Evolutionary conservation across 2,888 invertebrate genomes (phyloP).

Genomic region (Hypsopygia costalis): DNA sequence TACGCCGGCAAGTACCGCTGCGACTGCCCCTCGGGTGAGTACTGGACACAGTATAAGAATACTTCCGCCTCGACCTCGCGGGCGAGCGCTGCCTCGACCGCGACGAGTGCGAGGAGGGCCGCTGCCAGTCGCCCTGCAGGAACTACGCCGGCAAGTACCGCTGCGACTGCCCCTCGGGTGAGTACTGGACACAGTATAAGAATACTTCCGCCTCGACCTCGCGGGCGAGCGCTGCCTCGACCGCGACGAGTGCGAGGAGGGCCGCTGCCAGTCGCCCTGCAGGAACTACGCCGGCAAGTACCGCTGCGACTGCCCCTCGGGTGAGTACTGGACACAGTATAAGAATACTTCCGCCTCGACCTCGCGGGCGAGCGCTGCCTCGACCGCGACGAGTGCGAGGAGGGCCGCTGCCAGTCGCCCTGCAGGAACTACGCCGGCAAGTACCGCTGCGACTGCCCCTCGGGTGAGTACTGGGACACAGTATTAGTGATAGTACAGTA

Average conservation of each 20-base stretch:
- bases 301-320: conserved; percentile 88
- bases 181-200: too few relatives aligned
- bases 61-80: conserved; percentile 84
- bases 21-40: conserved; percentile 84
- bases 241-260: conserved; percentile 89
- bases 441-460: conserved; percentile 88
- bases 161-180: conserved; percentile 87
- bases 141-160: conserved; percentile 86
- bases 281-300: conserved; percentile 86
- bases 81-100: conserved; percentile 88
- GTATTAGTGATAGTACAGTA: too few relatives aligned
- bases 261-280: conserved; percentile 88
- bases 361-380: conserved; percentile 84
- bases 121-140: conserved; percentile 88
- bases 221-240: conserved; percentile 86
- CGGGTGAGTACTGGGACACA: conserved; percentile 64
- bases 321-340: too few relatives aligned
- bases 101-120: conserved; percentile 88
- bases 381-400: conserved; percentile 90
- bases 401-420: conserved; percentile 86
- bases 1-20: conserved; percentile 87
- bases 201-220: conserved; percentile 85
- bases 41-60: too few relatives aligned
- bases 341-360: conserved; percentile 87
- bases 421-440: conserved; percentile 87